phyloP scores from a whole-genome alignment of 2,888 invertebrate species.

The Xestia sexstrigata region DNA sequence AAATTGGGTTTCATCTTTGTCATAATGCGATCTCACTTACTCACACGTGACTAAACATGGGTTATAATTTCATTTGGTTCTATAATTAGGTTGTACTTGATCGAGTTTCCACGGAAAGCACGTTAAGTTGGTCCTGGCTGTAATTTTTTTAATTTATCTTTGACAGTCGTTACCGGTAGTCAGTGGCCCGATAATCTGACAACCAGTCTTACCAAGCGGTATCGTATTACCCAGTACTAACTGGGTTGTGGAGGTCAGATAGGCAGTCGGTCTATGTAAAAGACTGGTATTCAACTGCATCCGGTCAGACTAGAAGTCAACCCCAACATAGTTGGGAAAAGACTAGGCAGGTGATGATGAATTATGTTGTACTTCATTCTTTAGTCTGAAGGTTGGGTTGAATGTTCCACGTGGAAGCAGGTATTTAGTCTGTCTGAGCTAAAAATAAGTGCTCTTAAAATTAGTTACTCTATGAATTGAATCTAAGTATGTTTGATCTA shows the following conservation, averaged over 20 bases:
- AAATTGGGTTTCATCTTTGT: constrained; percentile 10
- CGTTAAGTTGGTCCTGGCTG: too few relatives aligned
- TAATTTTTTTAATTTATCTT: too few relatives aligned
- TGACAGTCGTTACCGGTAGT: too few relatives aligned
- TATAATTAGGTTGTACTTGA: not conserved
- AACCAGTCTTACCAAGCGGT: too few relatives aligned
- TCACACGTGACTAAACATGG: not conserved
- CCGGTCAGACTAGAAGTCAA: too few relatives aligned
- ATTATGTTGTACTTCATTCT: not conserved
- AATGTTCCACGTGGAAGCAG: not conserved
- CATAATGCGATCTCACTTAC: not conserved
- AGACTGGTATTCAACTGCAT: too few relatives aligned
- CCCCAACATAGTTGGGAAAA: too few relatives aligned
- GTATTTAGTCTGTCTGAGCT: not conserved
- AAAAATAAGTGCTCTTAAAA: constrained; percentile 17
- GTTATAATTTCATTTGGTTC: constrained; percentile 9
- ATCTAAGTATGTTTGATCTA: not conserved
- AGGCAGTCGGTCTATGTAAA: too few relatives aligned
- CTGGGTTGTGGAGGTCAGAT: too few relatives aligned
- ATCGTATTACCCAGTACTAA: too few relatives aligned
- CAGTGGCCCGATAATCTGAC: too few relatives aligned
- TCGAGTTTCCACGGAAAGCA: too few relatives aligned
- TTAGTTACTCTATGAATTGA: not conserved
- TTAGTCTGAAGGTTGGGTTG: not conserved
- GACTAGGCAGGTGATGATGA: not conserved